Base-by-base conservation (phyloP, 2,113 vertebrate genomes). In the Miniopterus natalensis region DNA sequence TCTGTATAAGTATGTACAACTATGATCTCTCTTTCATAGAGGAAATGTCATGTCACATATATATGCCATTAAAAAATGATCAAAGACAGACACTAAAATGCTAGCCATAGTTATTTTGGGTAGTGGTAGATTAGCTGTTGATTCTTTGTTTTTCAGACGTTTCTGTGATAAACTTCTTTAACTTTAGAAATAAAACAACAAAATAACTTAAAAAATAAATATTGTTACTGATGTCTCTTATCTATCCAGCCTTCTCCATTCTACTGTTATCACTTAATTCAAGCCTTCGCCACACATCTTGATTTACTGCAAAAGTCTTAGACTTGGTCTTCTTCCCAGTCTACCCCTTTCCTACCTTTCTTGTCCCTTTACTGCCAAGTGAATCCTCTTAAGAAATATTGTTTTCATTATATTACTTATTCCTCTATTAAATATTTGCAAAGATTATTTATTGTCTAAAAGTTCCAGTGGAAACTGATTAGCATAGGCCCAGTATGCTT, bases 401-500 rank as follows among this genome's bases (percentile, higher is more conserved):
- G 73, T 14, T 70, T 75, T 81, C 55, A 78, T 84, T 51, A 68
- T 65, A 42, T 63, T 66, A 84, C 45, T 95, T 74, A 92, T 18
- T 59, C n/a, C 1, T 57, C n/a, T 77, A 75, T 47, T 94, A 85
- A 80, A 63, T 85, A 92, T 70, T 78, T 95, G 71, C 11, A 81
- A 81, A 93, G 45, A 78, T 5, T 36, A 20, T 70, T 49, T 89
- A 92, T 11, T 55, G 8, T 86, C 55, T 66, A 68, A 95, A 88
- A 70, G 47, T 84, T 77, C 80, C 49, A 47, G 53, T 29, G 23
- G 81, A 78, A 92, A 94, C 17, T 49, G n/a, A 53, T 53, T 95
- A 55, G 40, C 13, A 51, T 15, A 57, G n/a, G 7, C 29, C 12
- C 10, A 80, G 55, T 40, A 61, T n/a, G 45, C 74, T 66, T 59